Base-by-base conservation (phyloP, 1,140 invertebrate species). In the Dolichoris vasculosae region DNA sequence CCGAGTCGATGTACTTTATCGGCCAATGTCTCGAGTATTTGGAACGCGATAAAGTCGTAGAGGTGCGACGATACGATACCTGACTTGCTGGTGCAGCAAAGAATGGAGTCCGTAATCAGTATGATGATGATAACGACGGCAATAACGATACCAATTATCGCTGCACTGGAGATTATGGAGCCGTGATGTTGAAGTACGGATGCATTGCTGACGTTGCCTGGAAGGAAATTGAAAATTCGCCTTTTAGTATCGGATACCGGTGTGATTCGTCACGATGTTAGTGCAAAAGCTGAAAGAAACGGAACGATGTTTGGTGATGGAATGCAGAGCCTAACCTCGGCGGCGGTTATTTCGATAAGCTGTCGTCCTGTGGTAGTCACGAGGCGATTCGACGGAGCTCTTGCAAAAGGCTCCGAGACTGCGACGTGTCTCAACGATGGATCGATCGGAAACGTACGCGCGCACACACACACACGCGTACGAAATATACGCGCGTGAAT, bases 61-160 rank as follows among this genome's bases (percentile, higher is more conserved):
- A 3, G 43, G n/a, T 26, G n/a, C 1, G 23, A 4, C 20, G 67
- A 67, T 30, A 20, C 63, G 87, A 90, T 89, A 94, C 94, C 94
- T 89, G 92, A 93, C 84, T 94, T 92, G 84, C 93, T 93, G 64
- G 94, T 95, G 91, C 96, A 97, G 89, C 95, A 96, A 85, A 96
- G 96, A 1, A 96, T 94, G 1, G 97, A 92, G 90, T 98, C 97
- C 85, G 97, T 95, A 84, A 97, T 94, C 86, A 97, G 93, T 51
- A 97, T 93, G 79, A 97, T 94, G 83, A 97, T 90, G 55, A 97
- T 92, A 20, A 97, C 94, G 71, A 95, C 95, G 64, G 95, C 95
- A 71, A 97, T 93, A 15, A 97, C 96, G 81, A 97, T 95, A 86
- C 96, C 96, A 87, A 97, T 96, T 87, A 98, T 96, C 63, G 96